Evolutionary conservation across 2,888 invertebrate genomes (phyloP), one percentile per base, ranked within the genome.

Genomic region (Toxonevra muliebris): DNA sequence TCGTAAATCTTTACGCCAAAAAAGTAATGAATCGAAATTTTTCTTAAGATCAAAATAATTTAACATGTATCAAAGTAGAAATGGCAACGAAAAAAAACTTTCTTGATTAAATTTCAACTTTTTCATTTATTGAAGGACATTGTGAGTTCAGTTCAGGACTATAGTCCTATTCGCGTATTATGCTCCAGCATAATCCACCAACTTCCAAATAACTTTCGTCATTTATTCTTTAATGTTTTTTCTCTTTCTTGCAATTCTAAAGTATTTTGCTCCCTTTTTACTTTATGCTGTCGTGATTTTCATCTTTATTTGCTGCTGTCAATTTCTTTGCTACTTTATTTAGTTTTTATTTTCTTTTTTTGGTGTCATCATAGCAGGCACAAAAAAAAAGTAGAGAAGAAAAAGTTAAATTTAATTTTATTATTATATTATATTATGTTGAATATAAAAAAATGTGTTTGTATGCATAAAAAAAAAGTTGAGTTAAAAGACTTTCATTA

Each of bases 21-120:
- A 30, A 30, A 30, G 30, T 30, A 30, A 30, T 30, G 30, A 30
- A 30, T 30, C 30, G 48, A 62, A 63, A 60, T 10, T 63, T 43
- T 59, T 43, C 11, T 20, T 63, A 43, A 53, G 68, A 63, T 67
- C 58, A 63, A 62, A 63, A 67, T 67, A 67, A 66, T 61, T 61
- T 42, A 61, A 30, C 2, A 66, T 57, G 55, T 48, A 65, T 65
- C 48, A 48, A 13, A 13, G 15, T 48, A 48, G 48, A 42, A 50
- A 58, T 41, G 19, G 40, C 40, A 30, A 13, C 12, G n/a, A 43
- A 62, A 62, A n/a, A 57, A 67, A 67, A 57, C 63, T 67, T 63
- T 30, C 48, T 55, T 68, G 68, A 68, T 68, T 68, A 64, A 64
- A 68, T 68, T 60, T 60, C 54, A 68, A 68, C 68, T 63, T 67